A percentile compares a stretch with the other conserved stretches of the same genome.
Evolutionary conservation across 2,888 invertebrate species (phyloP).

Genomic region (Palloptera scutellata): DNA sequence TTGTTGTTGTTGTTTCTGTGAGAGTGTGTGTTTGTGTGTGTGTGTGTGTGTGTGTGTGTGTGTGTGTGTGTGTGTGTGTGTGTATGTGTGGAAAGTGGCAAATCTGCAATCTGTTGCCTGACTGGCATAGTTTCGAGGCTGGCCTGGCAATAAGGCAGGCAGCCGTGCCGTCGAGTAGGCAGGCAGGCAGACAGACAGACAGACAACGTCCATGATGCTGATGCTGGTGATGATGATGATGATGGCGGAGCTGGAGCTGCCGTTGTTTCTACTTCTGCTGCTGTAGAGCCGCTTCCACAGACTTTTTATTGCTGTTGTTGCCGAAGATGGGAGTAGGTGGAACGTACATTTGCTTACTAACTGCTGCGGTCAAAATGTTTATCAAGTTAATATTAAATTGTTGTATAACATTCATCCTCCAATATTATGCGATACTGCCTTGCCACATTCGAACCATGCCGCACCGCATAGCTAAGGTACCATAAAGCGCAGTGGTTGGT

Average conservation of each 20-base stretch:
- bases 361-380: conserved; percentile 51
- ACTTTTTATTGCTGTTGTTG: too few species aligned
- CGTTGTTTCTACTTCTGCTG: conserved; percentile 19
- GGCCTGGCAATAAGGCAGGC: neutral
- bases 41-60: too few species aligned
- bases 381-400: conserved; percentile 59
- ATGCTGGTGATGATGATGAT: neutral
- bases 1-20: conserved; percentile 9
- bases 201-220: conserved; percentile 15
- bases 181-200: conserved; percentile 19
- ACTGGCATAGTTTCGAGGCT: conserved; percentile 12
- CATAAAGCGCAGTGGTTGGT: conserved; percentile 13
- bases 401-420: too few species aligned
- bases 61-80: neutral
- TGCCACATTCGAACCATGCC: too few species aligned
- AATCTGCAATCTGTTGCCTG: conserved; percentile 23
- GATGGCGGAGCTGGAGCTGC: conserved; percentile 20
- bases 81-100: conserved; percentile 16
- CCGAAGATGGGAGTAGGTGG: neutral
- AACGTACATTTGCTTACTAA: conserved; percentile 23
- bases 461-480: too few species aligned
- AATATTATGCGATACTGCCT: too few species aligned
- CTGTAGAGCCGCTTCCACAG: conserved; percentile 16
- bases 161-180: neutral
- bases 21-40: neutral